Conservation (phyloP, 2,797 vertebrate genomes). For the Hydrolagus colliei region DNA sequence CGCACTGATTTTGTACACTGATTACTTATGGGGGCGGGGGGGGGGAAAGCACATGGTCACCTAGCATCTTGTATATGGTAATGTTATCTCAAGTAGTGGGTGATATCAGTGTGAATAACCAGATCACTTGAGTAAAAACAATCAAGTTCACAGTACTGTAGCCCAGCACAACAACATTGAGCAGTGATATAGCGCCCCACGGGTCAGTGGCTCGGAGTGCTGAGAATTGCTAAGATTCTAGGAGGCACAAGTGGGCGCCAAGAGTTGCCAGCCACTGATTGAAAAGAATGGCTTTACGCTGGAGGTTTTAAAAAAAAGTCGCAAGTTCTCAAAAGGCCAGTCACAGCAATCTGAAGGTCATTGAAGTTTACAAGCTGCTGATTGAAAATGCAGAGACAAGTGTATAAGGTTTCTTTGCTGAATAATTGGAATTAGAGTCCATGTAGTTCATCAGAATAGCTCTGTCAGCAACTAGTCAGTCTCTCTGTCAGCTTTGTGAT, state of each 20-base stretch:
- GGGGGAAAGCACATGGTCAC: too few relatives aligned
- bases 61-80: too few relatives aligned
- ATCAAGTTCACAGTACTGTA: too few relatives aligned
- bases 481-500: constrained; percentile 8
- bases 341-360: constrained; percentile 4
- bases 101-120: too few relatives aligned
- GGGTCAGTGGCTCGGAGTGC: too few relatives aligned
- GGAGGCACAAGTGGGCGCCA: background rate
- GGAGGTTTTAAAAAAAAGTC: background rate
- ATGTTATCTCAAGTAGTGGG: too few relatives aligned
- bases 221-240: too few relatives aligned
- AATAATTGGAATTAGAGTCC: constrained; percentile 37
- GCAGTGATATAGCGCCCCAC: too few relatives aligned
- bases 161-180: too few relatives aligned
- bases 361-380: background rate
- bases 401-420: constrained; percentile 36
- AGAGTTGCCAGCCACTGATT: background rate
- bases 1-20: too few relatives aligned
- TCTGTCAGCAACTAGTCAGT: constrained; percentile 33
- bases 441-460: constrained; percentile 34
- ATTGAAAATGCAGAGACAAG: background rate
- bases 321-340: background rate
- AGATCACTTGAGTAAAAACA: too few relatives aligned
- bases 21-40: too few relatives aligned
- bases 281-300: background rate